Conservation (phyloP, 2,888 invertebrate genomes). For the Tholera decimalis region DNA sequence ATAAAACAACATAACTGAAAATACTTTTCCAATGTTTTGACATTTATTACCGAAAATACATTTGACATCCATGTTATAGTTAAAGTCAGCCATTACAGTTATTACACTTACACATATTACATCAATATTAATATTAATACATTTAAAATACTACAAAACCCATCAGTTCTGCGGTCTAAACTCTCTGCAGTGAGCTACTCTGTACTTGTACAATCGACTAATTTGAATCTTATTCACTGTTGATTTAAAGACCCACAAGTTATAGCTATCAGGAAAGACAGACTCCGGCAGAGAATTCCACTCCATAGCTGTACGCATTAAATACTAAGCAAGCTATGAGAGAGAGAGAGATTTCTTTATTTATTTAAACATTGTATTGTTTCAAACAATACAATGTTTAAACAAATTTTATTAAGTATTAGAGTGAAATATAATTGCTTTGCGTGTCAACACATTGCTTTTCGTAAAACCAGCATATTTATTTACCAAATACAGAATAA, state of each 20-base stretch:
- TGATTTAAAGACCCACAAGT: no score
- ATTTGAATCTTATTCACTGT: no score
- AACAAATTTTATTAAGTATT: no score
- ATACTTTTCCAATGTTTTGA: slow-evolving; percentile 11
- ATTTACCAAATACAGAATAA: not conserved
- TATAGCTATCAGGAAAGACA: no score
- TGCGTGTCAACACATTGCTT: no score
- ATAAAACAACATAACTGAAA: slow-evolving; percentile 4
- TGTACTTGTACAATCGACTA: not conserved
- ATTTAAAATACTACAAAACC: slow-evolving; percentile 11
- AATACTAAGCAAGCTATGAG: no score
- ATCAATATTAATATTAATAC: not conserved
- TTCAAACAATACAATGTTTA: no score
- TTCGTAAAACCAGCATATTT: not conserved
- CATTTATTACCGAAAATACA: slow-evolving; percentile 49
- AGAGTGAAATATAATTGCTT: no score
- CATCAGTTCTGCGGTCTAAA: slow-evolving; percentile 24
- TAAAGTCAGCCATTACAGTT: slow-evolving; percentile 17
- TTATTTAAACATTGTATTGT: no score
- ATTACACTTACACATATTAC: slow-evolving; percentile 18
- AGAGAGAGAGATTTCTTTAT: no score
- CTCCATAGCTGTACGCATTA: no score
- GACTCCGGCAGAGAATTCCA: no score
- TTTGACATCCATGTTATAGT: slow-evolving; percentile 38
- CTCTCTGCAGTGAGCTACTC: not conserved